Percentiles rank a stretch among this genome's conserved stretches.
Evolutionary conservation across 2,113 vertebrate genomes (phyloP).

Genomic region (Mustela nigripes): DNA sequence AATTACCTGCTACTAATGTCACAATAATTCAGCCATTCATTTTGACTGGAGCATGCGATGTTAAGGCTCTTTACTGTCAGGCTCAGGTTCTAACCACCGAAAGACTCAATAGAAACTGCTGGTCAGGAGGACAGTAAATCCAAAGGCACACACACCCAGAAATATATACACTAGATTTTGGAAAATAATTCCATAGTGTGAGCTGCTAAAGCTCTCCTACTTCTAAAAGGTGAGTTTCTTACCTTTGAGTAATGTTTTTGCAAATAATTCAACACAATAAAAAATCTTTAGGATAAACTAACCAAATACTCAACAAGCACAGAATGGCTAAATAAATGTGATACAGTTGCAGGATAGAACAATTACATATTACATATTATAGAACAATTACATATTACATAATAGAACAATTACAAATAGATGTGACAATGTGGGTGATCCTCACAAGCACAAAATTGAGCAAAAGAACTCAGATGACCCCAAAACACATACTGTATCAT

Average conservation of each 20-base stretch:
- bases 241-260: slow-evolving; percentile 77
- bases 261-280: slow-evolving; percentile 70
- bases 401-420: neutral
- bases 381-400: too few relatives aligned
- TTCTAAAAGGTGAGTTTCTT: slow-evolving; percentile 80
- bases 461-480: neutral
- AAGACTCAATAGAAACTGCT: slow-evolving; percentile 66
- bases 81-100: slow-evolving; percentile 68
- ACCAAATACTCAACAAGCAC: neutral
- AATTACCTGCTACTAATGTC: slow-evolving; percentile 87
- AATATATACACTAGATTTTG: neutral
- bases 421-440: neutral
- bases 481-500: neutral
- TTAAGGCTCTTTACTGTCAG: slow-evolving; percentile 57
- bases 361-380: too few relatives aligned
- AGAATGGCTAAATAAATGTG: neutral
- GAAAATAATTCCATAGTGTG: slow-evolving; percentile 43
- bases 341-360: neutral
- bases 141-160: neutral
- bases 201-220: slow-evolving; percentile 2
- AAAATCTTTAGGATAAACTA: neutral
- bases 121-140: slow-evolving; percentile 46
- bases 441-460: neutral
- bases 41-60: slow-evolving; percentile 78
- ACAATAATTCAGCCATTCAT: slow-evolving; percentile 85